Conservation (phyloP, 2,888 invertebrate genomes). For the Tribolium freemani region DNA sequence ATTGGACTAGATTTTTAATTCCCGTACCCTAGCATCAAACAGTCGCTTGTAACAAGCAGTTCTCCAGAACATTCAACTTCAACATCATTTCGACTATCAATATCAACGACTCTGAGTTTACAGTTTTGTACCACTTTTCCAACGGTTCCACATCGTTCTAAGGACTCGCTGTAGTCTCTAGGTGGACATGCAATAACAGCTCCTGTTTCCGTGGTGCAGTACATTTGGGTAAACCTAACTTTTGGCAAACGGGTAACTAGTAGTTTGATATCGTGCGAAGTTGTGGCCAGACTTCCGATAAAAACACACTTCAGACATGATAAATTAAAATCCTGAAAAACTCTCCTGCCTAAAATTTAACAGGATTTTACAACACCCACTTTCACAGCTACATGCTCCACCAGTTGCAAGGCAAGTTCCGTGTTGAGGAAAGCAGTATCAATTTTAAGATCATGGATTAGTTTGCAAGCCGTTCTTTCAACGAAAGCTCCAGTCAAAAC, state of each 20-base stretch:
- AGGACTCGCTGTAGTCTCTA: constrained; percentile 45
- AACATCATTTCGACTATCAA: constrained; percentile 51
- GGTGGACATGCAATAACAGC: constrained; percentile 52
- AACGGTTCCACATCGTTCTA: constrained; percentile 53
- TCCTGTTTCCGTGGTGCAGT: constrained; percentile 59
- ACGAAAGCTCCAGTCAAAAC: constrained; percentile 56
- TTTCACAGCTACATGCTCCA: constrained; percentile 55
- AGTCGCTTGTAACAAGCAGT: constrained; percentile 56
- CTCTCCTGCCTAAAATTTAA: not conserved
- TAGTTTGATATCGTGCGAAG: constrained; percentile 51
- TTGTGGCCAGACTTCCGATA: constrained; percentile 55
- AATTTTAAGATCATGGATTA: constrained; percentile 60
- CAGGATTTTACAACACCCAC: constrained; percentile 50
- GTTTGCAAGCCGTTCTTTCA: constrained; percentile 58
- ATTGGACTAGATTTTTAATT: not conserved
- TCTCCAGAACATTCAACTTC: constrained; percentile 58
- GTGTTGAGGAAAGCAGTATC: constrained; percentile 57
- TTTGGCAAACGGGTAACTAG: constrained; percentile 52
- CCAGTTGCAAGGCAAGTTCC: constrained; percentile 55
- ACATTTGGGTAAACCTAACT: constrained; percentile 56
- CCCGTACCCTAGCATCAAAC: constrained; percentile 59
- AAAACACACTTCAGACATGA: constrained; percentile 57
- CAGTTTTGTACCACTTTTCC: constrained; percentile 55
- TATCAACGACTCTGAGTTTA: constrained; percentile 56
- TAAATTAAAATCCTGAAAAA: constrained; percentile 59